phyloP scores from a whole-genome alignment of 1,140 invertebrate genomes.

The Rhyacophila brunnea region DNA sequence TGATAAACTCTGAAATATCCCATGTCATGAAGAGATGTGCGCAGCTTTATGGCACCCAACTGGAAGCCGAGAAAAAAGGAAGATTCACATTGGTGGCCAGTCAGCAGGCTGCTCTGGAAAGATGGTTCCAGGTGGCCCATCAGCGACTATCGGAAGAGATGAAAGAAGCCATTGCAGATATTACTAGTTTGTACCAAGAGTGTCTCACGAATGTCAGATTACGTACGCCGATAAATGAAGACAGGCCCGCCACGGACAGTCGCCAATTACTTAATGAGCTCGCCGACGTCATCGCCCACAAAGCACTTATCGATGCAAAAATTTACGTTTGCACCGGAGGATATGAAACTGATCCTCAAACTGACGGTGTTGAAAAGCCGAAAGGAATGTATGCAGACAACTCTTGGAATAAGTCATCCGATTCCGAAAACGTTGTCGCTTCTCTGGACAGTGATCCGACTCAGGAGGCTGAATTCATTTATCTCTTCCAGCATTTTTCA shows the following conservation, averaged over 20 bases:
- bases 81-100: conserved; percentile 59
- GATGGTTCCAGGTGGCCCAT: conserved; percentile 69
- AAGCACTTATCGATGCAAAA: conserved; percentile 69
- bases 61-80: conserved; percentile 48
- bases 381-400: conserved; percentile 32
- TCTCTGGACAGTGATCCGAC: conserved; percentile 51
- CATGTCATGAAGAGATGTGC: conserved; percentile 67
- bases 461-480: conserved; percentile 60
- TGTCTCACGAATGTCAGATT: conserved; percentile 47
- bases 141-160: conserved; percentile 66
- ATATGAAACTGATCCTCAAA: conserved; percentile 14
- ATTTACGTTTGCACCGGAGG: conserved; percentile 31
- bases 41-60: conserved; percentile 60
- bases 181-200: conserved; percentile 65
- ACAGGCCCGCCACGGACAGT: conserved; percentile 47
- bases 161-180: conserved; percentile 63
- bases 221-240: conserved; percentile 48
- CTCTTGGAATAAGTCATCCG: conserved; percentile 23
- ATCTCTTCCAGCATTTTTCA: conserved; percentile 61
- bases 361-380: conserved; percentile 22
- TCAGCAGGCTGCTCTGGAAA: conserved; percentile 63
- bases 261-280: conserved; percentile 64
- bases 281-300: conserved; percentile 73
- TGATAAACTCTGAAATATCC: conserved; percentile 71
- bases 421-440: conserved; percentile 44